Conservation (phyloP, 2,888 invertebrate genomes). For the Spisula solida region DNA sequence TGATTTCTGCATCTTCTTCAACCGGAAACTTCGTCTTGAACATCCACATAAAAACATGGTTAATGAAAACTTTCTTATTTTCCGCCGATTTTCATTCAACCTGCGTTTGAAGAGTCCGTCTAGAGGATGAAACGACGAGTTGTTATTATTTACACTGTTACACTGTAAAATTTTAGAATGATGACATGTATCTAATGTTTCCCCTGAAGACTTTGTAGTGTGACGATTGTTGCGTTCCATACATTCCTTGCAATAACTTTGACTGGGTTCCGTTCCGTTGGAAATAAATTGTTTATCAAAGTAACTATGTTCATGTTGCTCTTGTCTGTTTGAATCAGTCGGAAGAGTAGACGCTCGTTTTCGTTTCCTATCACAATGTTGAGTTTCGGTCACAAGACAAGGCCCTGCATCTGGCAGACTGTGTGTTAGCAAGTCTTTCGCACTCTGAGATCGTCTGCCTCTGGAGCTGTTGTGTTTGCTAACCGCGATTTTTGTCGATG, state of each 20-base stretch:
- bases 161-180: background rate
- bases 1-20: background rate
- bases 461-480: background rate
- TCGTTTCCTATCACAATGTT: background rate
- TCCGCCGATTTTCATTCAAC: background rate
- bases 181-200: background rate
- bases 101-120: background rate
- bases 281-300: background rate
- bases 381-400: background rate
- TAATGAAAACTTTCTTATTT: background rate
- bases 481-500: background rate
- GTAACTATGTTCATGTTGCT: background rate
- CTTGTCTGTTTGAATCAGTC: background rate
- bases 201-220: background rate
- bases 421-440: background rate
- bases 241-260: background rate
- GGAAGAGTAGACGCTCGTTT: background rate
- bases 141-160: background rate
- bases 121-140: background rate
- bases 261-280: background rate
- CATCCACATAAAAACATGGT: background rate
- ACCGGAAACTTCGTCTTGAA: constrained; percentile 8
- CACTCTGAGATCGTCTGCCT: background rate
- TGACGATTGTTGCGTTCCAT: background rate
- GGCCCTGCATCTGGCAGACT: background rate